Conservation (phyloP, 2,888 invertebrate genomes). For the Parascotia fuliginaria region DNA sequence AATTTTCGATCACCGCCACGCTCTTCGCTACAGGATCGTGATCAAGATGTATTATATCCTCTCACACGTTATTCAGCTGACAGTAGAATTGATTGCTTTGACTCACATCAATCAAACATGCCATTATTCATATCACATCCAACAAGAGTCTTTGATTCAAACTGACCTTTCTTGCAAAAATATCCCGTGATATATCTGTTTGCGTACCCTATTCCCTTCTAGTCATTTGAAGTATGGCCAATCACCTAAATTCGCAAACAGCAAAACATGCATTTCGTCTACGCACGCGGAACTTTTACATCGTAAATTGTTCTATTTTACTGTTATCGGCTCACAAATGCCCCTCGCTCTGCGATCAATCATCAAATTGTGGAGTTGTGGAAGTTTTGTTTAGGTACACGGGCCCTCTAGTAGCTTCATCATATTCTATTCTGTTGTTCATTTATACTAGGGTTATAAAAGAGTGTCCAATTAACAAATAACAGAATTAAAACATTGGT, state of each 20-base stretch:
- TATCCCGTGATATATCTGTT: conserved; percentile 19
- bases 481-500: too few relatives aligned
- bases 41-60: not conserved
- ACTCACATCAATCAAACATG: conserved; percentile 17
- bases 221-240: conserved; percentile 36
- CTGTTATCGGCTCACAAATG: conserved; percentile 47
- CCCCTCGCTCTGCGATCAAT: conserved; percentile 40
- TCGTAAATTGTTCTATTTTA: conserved; percentile 55
- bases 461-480: too few relatives aligned
- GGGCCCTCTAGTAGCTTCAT: conserved; percentile 16
- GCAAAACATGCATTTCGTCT: conserved; percentile 46
- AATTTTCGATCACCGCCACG: too few relatives aligned
- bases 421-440: conserved; percentile 13
- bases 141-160: not conserved
- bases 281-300: conserved; percentile 35
- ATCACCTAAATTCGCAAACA: conserved; percentile 44
- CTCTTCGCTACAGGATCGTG: not conserved
- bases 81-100: not conserved
- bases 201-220: conserved; percentile 9
- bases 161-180: conserved; percentile 11
- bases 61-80: not conserved
- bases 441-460: conserved; percentile 11
- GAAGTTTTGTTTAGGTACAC: conserved; percentile 38
- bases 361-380: conserved; percentile 37
- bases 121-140: conserved; percentile 12